Percentiles rank a stretch among this genome's conserved stretches.
These are phyloP conservation scores for Enteromius viviparus DNA, from an alignment of 2,797 vertebrate genomes.

Conservation along the genomic window DNA sequence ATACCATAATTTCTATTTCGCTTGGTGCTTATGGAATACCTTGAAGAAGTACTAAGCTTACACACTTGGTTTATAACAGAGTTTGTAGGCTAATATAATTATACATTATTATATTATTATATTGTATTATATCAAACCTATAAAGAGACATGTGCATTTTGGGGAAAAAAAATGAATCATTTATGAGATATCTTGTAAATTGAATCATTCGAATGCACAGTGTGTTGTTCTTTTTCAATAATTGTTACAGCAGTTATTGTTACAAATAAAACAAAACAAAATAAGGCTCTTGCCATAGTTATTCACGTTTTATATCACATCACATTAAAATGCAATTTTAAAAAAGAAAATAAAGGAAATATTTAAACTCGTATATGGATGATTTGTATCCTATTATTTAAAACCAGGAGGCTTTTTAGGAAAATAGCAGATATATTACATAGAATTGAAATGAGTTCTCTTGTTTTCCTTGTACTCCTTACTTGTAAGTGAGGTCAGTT, in stretches of 20 bases:
- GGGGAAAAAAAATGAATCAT: neutral
- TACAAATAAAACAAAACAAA: neutral
- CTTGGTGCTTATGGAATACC: neutral
- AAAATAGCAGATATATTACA: neutral
- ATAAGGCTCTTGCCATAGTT: neutral
- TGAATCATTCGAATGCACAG: neutral
- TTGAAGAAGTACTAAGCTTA: too few species aligned
- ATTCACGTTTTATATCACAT: too few species aligned
- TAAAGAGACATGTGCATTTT: neutral
- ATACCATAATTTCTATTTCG: too few species aligned
- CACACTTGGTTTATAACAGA: neutral
- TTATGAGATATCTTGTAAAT: neutral
- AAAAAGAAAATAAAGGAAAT: neutral
- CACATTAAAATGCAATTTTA: too few species aligned
- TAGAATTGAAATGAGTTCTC: neutral
- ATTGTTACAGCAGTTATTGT: neutral
- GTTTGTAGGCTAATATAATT: neutral
- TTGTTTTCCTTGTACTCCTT: conserved; percentile 56
- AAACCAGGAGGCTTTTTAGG: neutral
- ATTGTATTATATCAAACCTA: neutral
- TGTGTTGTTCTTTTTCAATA: neutral
- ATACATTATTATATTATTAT: neutral
- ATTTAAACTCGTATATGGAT: neutral
- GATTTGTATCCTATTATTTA: neutral
- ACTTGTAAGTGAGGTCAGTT: conserved; percentile 89